Evolutionary conservation across 2,113 vertebrate genomes (phyloP), one percentile per base, ranked within the genome.

Genomic region (Otus sunia): DNA sequence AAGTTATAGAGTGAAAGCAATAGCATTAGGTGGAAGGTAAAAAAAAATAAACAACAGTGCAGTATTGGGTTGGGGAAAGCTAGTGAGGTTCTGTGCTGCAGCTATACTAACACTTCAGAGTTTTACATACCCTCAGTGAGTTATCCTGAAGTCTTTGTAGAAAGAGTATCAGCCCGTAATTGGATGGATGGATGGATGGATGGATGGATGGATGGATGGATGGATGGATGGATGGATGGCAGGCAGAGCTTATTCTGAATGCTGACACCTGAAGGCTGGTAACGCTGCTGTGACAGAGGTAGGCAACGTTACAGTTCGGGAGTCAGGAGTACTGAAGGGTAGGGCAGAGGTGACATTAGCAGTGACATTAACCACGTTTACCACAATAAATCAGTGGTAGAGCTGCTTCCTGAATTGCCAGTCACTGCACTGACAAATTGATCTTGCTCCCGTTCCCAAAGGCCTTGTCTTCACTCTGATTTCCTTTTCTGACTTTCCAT

Each of bases 261-360:
- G 15, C 15, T 30, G 66, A 19, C 41, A 49, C 6, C 50, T 37
- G 82, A 16, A 13, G 17, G 74, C 49, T 83, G 58, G n/a, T n/a
- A 36, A 15, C 0, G 4, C 15, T 68, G 59, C 88, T 69, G 9
- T 10, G 45, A 6, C 6, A 22, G 49, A 73, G 55, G 67, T 53
- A 23, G 66, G 56, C 25, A 36, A 23, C 2, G 0, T n/a, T 17
- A 9, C 34, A 22, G 14, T 72, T 67, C 29, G 74, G 37, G 15
- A 23, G 34, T 6, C 0, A 2, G 43, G 39, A 45, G 25, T 8
- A 9, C 41, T 1, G 2, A 43, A 37, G 34, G 20, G 9, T 19
- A 21, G 29, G 36, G 25, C 50, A 79, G 72, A 7, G 19, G 26
- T 2, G 36, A 13, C 39, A 41, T 41, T 41, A 41, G 39, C 39